Evolutionary conservation across 2,797 vertebrate species (phyloP).

Genomic region (Borostomias antarcticus): DNA sequence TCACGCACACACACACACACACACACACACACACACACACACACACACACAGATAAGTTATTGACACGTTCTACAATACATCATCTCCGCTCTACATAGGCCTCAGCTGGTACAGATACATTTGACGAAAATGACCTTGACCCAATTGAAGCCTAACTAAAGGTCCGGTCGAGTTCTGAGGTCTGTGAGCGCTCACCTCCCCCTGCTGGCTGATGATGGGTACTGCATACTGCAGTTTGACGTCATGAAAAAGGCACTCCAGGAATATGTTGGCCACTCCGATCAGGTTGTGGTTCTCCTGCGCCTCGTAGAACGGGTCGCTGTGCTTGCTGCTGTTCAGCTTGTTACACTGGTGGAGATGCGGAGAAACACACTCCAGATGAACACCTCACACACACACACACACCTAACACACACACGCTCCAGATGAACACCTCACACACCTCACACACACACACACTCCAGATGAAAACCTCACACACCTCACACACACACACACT

Average conservation of each 20-base stretch:
- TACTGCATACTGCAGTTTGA: conserved; percentile 94
- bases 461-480: neutral
- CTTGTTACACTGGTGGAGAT: conserved; percentile 74
- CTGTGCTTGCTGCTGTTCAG: conserved; percentile 79
- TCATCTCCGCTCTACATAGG: too few relatives aligned
- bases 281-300: conserved; percentile 97
- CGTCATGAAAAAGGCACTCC: conserved; percentile 94
- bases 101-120: too few relatives aligned
- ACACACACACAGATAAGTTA: too few relatives aligned
- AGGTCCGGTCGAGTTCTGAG: conserved; percentile 6
- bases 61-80: too few relatives aligned
- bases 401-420: too few relatives aligned
- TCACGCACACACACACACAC: conserved; percentile 20
- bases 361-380: too few relatives aligned
- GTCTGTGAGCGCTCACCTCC: conserved; percentile 79
- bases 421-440: neutral
- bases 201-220: conserved; percentile 99
- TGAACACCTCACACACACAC: neutral
- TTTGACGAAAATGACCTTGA: too few relatives aligned
- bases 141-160: neutral
- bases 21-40: neutral
- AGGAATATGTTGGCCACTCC: conserved; percentile 97
- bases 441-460: too few relatives aligned
- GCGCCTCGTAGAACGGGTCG: conserved; percentile 95
- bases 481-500: too few relatives aligned